Evolutionary conservation across 2,888 invertebrate species (phyloP), one percentile per base, ranked within the genome.

Genomic region (Drosophila pseudotakahashii): DNA sequence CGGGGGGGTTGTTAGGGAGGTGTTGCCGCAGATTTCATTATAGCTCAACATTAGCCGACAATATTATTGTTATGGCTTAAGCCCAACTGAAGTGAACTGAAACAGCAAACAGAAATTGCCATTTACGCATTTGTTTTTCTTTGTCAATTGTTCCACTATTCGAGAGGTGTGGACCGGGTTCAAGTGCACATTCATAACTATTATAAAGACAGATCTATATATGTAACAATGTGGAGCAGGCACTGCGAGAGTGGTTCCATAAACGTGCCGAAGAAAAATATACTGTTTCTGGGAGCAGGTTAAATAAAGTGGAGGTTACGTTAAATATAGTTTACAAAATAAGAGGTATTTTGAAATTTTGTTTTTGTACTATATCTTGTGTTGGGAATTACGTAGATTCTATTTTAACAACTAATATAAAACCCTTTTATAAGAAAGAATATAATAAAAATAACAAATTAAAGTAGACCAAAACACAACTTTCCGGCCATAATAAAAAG

Each of bases 51-150:
- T 79, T 81, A 83, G 73, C 75, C 79, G 79, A 70, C 75, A 81
- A 64, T 74, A 66, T 73, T 73, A 67, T 66, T 77, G 68, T 77
- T 71, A 60, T 64, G 59, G 73, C 76, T 73, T 55, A 78, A 69
- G 36, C 50, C 45, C 61, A 71, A 69, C 53, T 63, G 44, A 78
- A 50, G 60, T 71, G 32, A 64, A 52, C 44, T 57, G 50, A 61
- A 61, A 48, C 62, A 19, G 47, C 60, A 47, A 47, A 62, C 54
- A 59, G 47, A 75, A 54, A 73, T 70, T 70, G 69, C 76, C 79
- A 75, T 83, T 83, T 83, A 83, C 86, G 82, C 83, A 86, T 83
- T 83, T 74, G 79, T 77, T 81, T 79, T 86, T 58, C 78, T 75
- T 83, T 83, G 82, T 83, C 82, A 83, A 81, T 81, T 83, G 77